Conservation (phyloP, 2,113 vertebrate genomes). For the Coregonus clupeaformis region DNA sequence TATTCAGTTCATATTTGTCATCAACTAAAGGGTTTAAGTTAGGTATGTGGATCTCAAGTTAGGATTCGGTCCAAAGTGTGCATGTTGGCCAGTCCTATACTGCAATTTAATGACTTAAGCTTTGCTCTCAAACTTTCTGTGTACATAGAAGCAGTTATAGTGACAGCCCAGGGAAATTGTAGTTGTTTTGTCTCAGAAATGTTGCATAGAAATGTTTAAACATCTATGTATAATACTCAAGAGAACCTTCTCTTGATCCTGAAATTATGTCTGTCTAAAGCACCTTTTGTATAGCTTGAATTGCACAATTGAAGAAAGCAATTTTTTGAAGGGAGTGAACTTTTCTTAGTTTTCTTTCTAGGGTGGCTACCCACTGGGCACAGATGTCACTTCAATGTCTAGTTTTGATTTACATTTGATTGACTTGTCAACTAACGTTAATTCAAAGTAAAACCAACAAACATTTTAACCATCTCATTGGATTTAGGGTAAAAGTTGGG, state of each 20-base stretch:
- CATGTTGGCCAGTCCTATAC: not conserved
- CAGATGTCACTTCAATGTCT: too few relatives aligned
- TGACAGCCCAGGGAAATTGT: not conserved
- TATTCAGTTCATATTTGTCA: not conserved
- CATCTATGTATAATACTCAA: conserved; percentile 10
- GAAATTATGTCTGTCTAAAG: not conserved
- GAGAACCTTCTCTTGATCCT: conserved; percentile 8
- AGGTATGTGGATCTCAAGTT: too few relatives aligned
- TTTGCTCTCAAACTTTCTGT: conserved; percentile 2
- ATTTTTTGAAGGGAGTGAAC: not conserved
- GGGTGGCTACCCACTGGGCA: too few relatives aligned
- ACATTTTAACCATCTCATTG: too few relatives aligned
- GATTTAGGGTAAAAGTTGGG: too few relatives aligned
- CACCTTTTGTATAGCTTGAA: not conserved
- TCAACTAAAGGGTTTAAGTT: too few relatives aligned
- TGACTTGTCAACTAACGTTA: too few relatives aligned
- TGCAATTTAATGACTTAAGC: not conserved
- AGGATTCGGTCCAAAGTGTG: too few relatives aligned
- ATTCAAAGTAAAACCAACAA: too few relatives aligned
- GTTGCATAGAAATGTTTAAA: conserved; percentile 13
- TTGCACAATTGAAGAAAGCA: not conserved
- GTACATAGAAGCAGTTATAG: not conserved
- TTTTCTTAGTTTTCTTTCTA: too few relatives aligned
- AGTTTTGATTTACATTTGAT: too few relatives aligned
- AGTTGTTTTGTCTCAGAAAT: conserved; percentile 3